A percentile compares a stretch with the other conserved stretches of the same genome.
These are phyloP conservation scores for Heliconius melpomene DNA, from an alignment of 1,140 invertebrate genomes.

Conservation along the genomic window DNA sequence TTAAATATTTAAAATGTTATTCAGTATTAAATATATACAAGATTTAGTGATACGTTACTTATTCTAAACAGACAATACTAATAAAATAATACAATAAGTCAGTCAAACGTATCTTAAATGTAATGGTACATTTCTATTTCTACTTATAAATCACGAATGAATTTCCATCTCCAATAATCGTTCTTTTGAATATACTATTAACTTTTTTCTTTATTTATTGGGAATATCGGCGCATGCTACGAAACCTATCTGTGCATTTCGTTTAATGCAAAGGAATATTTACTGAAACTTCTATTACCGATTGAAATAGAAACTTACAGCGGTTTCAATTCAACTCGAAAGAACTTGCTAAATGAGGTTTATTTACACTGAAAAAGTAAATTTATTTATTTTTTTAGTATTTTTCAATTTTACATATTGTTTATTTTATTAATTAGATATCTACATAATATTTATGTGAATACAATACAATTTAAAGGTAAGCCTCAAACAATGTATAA, in stretches of 20 bases:
- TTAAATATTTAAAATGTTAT: no score
- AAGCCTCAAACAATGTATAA: no score
- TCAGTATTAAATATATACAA: no score
- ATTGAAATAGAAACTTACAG: slow-evolving; percentile 32
- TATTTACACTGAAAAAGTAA: background rate
- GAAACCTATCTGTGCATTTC: background rate
- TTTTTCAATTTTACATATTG: background rate
- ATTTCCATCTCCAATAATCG: background rate
- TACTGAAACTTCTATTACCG: slow-evolving; percentile 31
- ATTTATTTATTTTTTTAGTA: background rate
- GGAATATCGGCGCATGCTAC: background rate
- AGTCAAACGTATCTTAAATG: no score
- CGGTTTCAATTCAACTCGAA: slow-evolving; percentile 11
- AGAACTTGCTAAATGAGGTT: background rate
- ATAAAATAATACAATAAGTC: no score
- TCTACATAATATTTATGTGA: background rate
- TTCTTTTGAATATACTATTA: background rate
- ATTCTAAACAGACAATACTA: no score
- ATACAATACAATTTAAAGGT: no score
- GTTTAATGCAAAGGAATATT: slow-evolving; percentile 12
- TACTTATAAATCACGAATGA: no score
- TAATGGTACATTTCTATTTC: no score
- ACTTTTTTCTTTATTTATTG: background rate
- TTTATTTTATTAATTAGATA: background rate
- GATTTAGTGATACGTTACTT: no score